Evolutionary conservation across 2,797 vertebrate species (phyloP).

Genomic region (Remorina albescens): DNA sequence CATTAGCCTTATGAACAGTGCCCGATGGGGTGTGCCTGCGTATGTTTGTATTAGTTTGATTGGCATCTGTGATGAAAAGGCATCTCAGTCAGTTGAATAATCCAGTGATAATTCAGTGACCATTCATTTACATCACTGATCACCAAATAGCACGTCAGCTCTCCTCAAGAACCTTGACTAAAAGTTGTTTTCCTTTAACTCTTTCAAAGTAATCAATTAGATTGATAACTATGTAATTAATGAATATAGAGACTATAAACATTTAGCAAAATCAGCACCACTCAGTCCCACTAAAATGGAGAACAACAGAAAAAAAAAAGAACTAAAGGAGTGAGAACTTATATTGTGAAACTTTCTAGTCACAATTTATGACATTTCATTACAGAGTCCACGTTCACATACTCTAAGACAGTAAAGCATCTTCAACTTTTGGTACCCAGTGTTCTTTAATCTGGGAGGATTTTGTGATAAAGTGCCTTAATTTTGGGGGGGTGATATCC

Average conservation of each 20-base stretch:
- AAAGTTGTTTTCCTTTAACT: constrained; percentile 7
- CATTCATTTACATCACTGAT: constrained; percentile 50
- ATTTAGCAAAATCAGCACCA: neutral
- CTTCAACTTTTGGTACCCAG: neutral
- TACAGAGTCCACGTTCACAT: neutral
- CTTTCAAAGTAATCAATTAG: neutral
- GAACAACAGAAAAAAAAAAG: neutral
- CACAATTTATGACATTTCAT: neutral
- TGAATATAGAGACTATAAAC: neutral
- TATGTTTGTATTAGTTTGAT: constrained; percentile 25
- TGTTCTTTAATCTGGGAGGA: neutral
- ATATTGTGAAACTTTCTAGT: neutral
- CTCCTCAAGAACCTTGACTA: neutral
- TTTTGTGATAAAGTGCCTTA: neutral
- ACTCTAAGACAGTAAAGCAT: neutral
- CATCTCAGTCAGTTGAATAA: constrained; percentile 54
- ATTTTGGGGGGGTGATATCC: neutral
- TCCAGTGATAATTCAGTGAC: constrained; percentile 39
- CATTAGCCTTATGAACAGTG: constrained; percentile 53
- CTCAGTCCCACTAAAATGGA: neutral
- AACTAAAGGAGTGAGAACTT: neutral
- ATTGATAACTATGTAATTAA: neutral
- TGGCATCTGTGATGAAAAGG: constrained; percentile 42
- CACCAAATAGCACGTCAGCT: constrained; percentile 20
- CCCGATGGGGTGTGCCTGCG: constrained; percentile 29